These are phyloP conservation scores for Prunella strophiata DNA, from an alignment of 2,797 vertebrate genomes.

Conservation along the genomic window DNA sequence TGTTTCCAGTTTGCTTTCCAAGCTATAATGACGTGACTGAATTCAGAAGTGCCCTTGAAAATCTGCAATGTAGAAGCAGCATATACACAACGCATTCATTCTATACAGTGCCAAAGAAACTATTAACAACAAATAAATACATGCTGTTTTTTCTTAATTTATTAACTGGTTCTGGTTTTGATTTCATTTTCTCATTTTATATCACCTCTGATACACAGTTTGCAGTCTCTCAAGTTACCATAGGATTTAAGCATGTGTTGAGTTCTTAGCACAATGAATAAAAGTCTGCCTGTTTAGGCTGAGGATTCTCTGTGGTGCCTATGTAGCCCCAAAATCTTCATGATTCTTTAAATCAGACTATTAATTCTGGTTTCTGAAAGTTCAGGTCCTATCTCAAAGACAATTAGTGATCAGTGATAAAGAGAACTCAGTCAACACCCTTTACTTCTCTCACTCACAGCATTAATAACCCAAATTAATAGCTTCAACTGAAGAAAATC, in stretches of 20 bases:
- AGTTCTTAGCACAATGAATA: background rate
- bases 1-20: constrained; percentile 39
- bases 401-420: background rate
- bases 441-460: background rate
- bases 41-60: constrained; percentile 53
- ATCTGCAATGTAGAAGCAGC: background rate
- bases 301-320: background rate
- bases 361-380: background rate
- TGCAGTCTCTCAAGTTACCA: background rate
- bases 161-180: background rate
- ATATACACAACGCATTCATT: background rate
- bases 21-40: background rate
- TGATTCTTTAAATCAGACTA: background rate
- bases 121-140: background rate
- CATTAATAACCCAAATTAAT: background rate
- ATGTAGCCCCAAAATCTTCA: background rate
- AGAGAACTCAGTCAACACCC: background rate
- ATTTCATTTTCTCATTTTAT: background rate
- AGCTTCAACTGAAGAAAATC: background rate
- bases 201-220: background rate
- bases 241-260: background rate
- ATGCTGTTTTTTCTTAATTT: background rate
- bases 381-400: background rate
- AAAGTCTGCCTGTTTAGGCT: background rate
- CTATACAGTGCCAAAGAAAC: background rate